Base-by-base conservation (phyloP, 2,888 invertebrate genomes). In the Malthinus flaveolus region DNA sequence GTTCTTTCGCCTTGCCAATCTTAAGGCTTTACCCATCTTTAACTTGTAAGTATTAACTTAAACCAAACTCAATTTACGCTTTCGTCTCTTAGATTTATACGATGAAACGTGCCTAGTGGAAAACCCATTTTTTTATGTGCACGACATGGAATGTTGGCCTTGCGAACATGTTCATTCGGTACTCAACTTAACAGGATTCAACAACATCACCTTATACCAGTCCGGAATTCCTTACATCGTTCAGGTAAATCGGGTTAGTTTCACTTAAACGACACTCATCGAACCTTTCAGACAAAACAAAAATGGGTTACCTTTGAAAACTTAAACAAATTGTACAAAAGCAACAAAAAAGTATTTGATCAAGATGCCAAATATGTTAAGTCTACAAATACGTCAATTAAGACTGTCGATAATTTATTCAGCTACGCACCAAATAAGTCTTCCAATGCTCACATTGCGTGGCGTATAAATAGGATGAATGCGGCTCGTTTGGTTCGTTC, bases 111-210 rank as follows among this genome's bases (percentile, higher is more conserved):
- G 93, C 74, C 79, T 94, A 34, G 78, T 93, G 66, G 87, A 88
- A 73, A 94, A 94, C 79, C 93, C 93, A 9, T 91, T 87, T 73
- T 94, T 91, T 74, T 85, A 86, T 73, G 85, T 92, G 7, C 82
- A 84, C n/a, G 89, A 91, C 70, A 87, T 93, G 82, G 91, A 91
- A 73, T 93, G 93, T 73, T 90, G 89, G 85, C 91, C 93, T 0
- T 94, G 93, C 71, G 87, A 87, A 71, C 80, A 84, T 68, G 84
- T 91, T 0, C 83, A 83, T 65, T 85, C 85, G 69, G 82, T 93
- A 35, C 80, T 87, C 53, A 86, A 90, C 75, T 78, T 91, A 49
- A 82, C 85, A 54, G 83, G 84, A 48, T 83, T 84, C 56, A 80
- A 79, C 59, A 81, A 83, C 60, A 79, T 81, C 49, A 78, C 77